Evolutionary conservation across 2,113 vertebrate species (phyloP).

Genomic region (Protobothrops mucrosquamatus): DNA sequence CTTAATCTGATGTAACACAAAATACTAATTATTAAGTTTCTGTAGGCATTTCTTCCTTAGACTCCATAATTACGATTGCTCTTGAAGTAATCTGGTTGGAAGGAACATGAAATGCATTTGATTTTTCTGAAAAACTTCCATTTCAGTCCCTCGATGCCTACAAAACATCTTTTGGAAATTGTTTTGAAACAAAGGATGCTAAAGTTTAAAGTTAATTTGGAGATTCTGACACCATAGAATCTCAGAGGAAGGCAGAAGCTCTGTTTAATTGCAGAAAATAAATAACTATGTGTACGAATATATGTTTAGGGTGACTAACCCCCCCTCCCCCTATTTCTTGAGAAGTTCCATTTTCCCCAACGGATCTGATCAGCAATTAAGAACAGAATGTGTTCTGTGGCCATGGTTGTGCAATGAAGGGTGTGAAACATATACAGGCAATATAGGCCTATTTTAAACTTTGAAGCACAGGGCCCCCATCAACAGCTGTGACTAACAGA

Average conservation of each 20-base stretch:
- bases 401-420: slow-evolving; percentile 41
- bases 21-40: not conserved
- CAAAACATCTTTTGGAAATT: not conserved
- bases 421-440: slow-evolving; percentile 41
- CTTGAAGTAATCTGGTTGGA: not conserved
- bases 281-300: slow-evolving; percentile 21
- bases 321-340: slow-evolving; percentile 23
- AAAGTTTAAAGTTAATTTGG: not conserved
- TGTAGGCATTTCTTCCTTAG: not conserved
- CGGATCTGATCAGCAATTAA: slow-evolving; percentile 50
- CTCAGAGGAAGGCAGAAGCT: not conserved
- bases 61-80: not conserved
- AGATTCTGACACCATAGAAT: not conserved
- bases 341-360: slow-evolving; percentile 51
- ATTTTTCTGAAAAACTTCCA: not conserved
- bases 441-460: slow-evolving; percentile 64
- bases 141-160: not conserved
- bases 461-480: slow-evolving; percentile 35
- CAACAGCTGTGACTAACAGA: slow-evolving; percentile 63
- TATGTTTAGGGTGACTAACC: not conserved
- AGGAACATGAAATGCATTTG: not conserved
- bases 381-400: slow-evolving; percentile 58
- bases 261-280: not conserved
- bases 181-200: not conserved
- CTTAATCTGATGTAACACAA: not conserved